Evolutionary conservation across 2,888 invertebrate genomes (phyloP).

Genomic region (Pandemis cinnamomeana): DNA sequence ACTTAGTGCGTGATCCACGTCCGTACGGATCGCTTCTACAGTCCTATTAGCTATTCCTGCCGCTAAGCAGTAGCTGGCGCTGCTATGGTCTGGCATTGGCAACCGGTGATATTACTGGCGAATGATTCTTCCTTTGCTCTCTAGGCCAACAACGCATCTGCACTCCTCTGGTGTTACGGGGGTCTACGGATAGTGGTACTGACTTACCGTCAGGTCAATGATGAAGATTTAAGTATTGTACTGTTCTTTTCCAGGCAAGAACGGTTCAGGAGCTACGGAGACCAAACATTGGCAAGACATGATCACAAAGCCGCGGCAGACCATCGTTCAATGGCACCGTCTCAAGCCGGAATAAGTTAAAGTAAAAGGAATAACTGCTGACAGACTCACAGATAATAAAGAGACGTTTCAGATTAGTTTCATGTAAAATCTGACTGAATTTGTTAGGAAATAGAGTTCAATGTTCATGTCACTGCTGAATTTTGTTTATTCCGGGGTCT

Average conservation of each 20-base stretch:
- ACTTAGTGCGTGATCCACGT: too few relatives aligned
- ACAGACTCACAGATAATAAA: conserved; percentile 4
- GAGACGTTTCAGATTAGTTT: neutral
- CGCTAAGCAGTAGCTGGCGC: too few relatives aligned
- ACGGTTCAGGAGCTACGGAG: conserved; percentile 97
- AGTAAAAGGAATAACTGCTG: conserved; percentile 45
- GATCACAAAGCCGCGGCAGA: conserved; percentile 98
- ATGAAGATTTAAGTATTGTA: neutral
- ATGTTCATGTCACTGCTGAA: neutral
- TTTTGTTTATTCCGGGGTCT: too few relatives aligned
- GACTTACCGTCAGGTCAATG: too few relatives aligned
- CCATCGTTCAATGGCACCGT: conserved; percentile 98
- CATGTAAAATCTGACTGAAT: neutral
- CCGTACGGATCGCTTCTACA: too few relatives aligned
- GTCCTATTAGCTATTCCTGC: too few relatives aligned
- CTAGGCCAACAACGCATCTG: too few relatives aligned
- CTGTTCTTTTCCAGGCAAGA: conserved; percentile 90
- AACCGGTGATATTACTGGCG: too few relatives aligned
- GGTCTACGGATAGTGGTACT: too few relatives aligned
- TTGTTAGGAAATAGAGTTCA: neutral
- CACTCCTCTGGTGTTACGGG: too few relatives aligned
- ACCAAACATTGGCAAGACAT: conserved; percentile 99
- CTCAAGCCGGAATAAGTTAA: conserved; percentile 93
- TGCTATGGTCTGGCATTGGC: too few relatives aligned
- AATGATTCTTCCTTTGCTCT: too few relatives aligned